phyloP scores from a whole-genome alignment of 2,113 vertebrate genomes.

The Gorsachius goisagi region DNA sequence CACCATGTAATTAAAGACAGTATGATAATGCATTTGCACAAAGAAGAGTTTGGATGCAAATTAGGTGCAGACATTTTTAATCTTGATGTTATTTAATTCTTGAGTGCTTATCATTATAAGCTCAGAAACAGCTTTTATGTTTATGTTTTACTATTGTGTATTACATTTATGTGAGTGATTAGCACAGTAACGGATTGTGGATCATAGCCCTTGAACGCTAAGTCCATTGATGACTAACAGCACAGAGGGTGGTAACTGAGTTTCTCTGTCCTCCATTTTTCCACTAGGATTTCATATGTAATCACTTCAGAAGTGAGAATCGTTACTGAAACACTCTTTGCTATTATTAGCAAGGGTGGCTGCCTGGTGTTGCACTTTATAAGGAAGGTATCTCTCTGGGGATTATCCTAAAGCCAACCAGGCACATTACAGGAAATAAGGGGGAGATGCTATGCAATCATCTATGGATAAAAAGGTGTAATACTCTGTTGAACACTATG shows the following conservation, averaged over 20 bases:
- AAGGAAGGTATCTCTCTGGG: neutral
- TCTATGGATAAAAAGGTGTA: neutral
- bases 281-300: neutral
- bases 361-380: neutral
- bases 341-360: neutral
- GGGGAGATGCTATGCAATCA: neutral
- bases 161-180: neutral
- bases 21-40: constrained; percentile 11
- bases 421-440: neutral
- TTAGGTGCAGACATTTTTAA: constrained; percentile 23
- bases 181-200: neutral
- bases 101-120: constrained; percentile 8
- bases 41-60: constrained; percentile 1
- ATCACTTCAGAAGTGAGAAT: neutral
- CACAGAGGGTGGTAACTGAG: neutral
- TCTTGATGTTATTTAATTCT: constrained; percentile 39
- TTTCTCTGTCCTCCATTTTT: neutral
- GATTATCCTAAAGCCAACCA: neutral
- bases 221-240: neutral
- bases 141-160: neutral
- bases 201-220: neutral
- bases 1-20: neutral
- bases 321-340: neutral
- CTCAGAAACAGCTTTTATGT: neutral
- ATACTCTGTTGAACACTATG: neutral